These are phyloP conservation scores for Scomber scombrus DNA, from an alignment of 2,113 vertebrate genomes.

Conservation along the genomic window DNA sequence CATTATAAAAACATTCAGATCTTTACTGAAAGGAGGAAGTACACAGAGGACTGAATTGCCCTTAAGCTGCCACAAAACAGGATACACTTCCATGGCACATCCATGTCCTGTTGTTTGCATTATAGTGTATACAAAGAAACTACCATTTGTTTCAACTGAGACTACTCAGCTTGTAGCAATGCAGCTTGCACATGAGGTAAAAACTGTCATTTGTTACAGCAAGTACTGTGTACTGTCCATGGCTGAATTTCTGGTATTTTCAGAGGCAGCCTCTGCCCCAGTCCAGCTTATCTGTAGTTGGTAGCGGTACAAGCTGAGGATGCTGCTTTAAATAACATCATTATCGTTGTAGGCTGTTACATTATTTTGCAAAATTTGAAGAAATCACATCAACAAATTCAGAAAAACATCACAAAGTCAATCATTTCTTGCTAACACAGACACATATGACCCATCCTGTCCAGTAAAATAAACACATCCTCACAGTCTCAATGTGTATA, in stretches of 20 bases:
- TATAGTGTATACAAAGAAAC: slow-evolving; percentile 9
- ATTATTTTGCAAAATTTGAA: slow-evolving; percentile 21
- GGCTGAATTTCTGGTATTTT: slow-evolving; percentile 9
- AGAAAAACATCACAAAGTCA: slow-evolving; percentile 7
- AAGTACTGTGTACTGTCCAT: slow-evolving; percentile 1
- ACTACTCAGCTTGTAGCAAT: slow-evolving; percentile 8
- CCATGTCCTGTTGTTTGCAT: slow-evolving; percentile 36
- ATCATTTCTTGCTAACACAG: slow-evolving; percentile 27
- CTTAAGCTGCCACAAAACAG: slow-evolving; percentile 14
- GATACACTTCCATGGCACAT: slow-evolving; percentile 38
- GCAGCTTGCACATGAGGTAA: slow-evolving; percentile 23
- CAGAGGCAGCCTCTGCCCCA: background rate
- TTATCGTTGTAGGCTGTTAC: background rate
- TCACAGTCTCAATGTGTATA: slow-evolving; percentile 27
- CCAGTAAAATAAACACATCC: slow-evolving; percentile 24
- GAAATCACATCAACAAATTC: slow-evolving; percentile 28
- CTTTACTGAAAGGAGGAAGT: slow-evolving; percentile 33
- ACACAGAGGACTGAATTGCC: slow-evolving; percentile 27
- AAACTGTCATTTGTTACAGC: background rate
- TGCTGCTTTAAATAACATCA: background rate
- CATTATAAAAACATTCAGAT: slow-evolving; percentile 29
- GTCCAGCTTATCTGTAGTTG: background rate
- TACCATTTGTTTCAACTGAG: slow-evolving; percentile 22
- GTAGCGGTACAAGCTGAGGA: slow-evolving; percentile 1
- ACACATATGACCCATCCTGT: background rate